phyloP scores from a whole-genome alignment of 2,797 vertebrate species.

The Eidolon dupreanum region DNA sequence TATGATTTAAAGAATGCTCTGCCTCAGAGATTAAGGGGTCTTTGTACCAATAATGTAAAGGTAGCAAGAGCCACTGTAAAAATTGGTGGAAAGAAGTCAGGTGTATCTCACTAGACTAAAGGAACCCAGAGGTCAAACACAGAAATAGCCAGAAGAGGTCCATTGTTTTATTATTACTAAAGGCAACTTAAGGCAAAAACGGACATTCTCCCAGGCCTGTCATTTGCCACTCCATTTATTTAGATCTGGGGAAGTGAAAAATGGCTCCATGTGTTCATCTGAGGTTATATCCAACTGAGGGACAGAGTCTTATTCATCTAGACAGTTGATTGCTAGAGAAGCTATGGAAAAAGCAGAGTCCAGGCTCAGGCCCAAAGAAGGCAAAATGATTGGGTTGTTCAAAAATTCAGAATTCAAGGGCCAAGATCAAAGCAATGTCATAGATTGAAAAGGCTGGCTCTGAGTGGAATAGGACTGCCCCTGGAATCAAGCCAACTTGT shows the following conservation, averaged over 20 bases:
- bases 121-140: neutral
- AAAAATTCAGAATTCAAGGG: neutral
- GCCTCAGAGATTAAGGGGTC: neutral
- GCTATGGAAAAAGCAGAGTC: neutral
- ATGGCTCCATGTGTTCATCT: neutral
- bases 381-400: neutral
- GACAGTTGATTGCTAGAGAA: neutral
- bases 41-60: neutral
- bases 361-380: neutral
- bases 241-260: neutral
- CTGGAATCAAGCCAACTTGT: neutral
- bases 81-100: neutral
- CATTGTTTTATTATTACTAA: neutral
- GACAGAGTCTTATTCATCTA: neutral
- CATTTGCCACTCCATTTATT: neutral
- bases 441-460: neutral
- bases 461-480: neutral
- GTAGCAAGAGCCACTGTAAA: neutral
- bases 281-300: neutral
- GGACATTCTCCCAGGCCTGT: neutral
- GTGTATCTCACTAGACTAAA: neutral
- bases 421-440: neutral
- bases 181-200: neutral
- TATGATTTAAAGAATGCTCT: slow-evolving; percentile 5
- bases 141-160: neutral